Percentiles rank a stretch among this genome's conserved stretches.
phyloP scores from a whole-genome alignment of 2,113 vertebrate genomes.

The Channa argus region DNA sequence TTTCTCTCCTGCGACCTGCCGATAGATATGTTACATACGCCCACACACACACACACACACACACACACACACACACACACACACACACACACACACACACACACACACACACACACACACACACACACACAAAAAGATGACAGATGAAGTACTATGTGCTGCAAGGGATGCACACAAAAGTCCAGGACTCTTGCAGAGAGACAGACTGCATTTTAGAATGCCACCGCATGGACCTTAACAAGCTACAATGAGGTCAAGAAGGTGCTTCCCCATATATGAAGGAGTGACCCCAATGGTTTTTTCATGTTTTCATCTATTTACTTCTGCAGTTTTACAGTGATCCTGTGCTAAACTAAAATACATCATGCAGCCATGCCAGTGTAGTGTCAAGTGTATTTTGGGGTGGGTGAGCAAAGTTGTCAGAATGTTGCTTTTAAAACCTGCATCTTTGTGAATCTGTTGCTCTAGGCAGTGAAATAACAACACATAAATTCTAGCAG shows the following conservation, averaged over 20 bases:
- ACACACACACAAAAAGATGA: conserved; percentile 52
- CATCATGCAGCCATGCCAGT: neutral
- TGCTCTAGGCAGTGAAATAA: conserved; percentile 41
- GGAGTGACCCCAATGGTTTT: neutral
- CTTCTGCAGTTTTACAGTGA: neutral
- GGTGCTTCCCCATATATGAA: conserved; percentile 41
- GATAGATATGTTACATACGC: conserved; percentile 61
- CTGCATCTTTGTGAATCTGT: conserved; percentile 20
- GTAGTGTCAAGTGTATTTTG: neutral
- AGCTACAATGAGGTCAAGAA: conserved; percentile 55
- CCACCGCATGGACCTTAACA: conserved; percentile 1
- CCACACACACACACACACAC: conserved; percentile 30
- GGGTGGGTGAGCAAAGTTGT: neutral
- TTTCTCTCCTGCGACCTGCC: conserved; percentile 82
- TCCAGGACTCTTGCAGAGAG: conserved; percentile 10
- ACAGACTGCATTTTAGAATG: neutral
- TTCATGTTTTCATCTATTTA: conserved; percentile 7
- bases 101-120: too few relatives aligned
- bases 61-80: conserved; percentile 31
- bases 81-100: conserved; percentile 6
- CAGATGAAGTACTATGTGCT: conserved; percentile 46
- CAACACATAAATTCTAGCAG: neutral
- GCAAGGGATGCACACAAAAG: conserved; percentile 32
- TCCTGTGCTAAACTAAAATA: neutral
- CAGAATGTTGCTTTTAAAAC: conserved; percentile 29